A percentile compares a stretch with the other conserved stretches of the same genome.
Conservation (phyloP, 2,888 invertebrate genomes). For the Mythimna pallens region DNA sequence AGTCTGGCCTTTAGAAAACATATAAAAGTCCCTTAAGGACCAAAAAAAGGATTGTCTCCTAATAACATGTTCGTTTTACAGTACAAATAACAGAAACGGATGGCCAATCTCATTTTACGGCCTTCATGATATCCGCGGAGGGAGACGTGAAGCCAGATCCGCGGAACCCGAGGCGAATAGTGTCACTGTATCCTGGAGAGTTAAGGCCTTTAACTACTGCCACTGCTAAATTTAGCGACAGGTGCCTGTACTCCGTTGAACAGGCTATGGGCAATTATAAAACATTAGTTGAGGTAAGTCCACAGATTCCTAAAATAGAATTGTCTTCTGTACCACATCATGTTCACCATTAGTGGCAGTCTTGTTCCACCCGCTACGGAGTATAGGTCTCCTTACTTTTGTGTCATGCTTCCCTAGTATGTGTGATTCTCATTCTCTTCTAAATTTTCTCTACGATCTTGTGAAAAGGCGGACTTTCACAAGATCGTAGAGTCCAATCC, state of each 20-base stretch:
- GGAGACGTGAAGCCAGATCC: constrained; percentile 82
- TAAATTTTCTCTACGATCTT: background rate
- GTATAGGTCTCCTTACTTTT: background rate
- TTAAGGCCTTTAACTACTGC: constrained; percentile 74
- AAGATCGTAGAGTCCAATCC: no score
- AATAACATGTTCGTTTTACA: constrained; percentile 57
- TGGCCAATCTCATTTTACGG: constrained; percentile 78
- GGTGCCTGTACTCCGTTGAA: constrained; percentile 84
- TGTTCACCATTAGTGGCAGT: background rate
- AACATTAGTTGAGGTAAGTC: constrained; percentile 78
- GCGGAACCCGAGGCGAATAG: constrained; percentile 77
- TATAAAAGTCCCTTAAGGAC: background rate
- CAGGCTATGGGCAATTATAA: constrained; percentile 78
- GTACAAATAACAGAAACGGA: constrained; percentile 82
- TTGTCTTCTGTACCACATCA: background rate
- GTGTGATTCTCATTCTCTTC: background rate
- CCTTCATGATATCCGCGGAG: constrained; percentile 86
- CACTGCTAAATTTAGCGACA: constrained; percentile 81
- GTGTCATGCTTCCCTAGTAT: background rate
- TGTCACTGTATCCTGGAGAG: constrained; percentile 79
- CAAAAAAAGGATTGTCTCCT: background rate
- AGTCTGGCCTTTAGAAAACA: background rate
- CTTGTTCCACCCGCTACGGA: no score
- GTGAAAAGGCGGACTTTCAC: no score
- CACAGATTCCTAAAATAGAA: background rate